Percentiles rank a stretch among this genome's conserved stretches.
Evolutionary conservation across 2,797 vertebrate genomes (phyloP).

Genomic region (Decapterus maruadsi): DNA sequence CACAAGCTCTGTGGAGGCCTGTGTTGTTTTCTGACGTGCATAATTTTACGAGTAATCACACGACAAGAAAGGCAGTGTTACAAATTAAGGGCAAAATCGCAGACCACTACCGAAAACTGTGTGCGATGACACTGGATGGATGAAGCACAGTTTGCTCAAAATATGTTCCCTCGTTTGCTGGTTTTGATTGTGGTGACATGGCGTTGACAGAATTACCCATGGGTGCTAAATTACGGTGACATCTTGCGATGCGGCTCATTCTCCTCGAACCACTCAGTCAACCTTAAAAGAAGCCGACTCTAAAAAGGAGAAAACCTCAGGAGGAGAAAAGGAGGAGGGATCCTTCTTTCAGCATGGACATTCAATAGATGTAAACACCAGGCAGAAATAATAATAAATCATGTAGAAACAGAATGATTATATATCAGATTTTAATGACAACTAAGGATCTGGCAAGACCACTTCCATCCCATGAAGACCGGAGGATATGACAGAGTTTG

Average conservation of each 20-base stretch:
- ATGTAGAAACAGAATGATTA: neutral
- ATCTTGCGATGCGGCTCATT: neutral
- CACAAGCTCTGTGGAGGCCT: conserved; percentile 5
- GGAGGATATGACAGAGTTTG: neutral
- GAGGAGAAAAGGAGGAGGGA: neutral
- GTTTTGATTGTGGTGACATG: neutral
- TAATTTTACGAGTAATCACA: conserved; percentile 24
- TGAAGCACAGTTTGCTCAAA: neutral
- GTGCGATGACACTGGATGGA: neutral
- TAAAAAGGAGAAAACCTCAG: neutral
- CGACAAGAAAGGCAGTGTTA: neutral
- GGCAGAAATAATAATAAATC: neutral
- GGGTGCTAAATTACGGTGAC: neutral
- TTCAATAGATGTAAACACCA: neutral
- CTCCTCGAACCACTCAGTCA: neutral
- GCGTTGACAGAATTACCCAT: neutral
- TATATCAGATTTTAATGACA: neutral
- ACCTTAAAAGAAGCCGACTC: neutral
- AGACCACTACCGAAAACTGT: neutral
- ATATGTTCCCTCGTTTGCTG: neutral
- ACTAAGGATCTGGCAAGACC: conserved; percentile 1
- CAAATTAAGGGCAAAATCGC: neutral
- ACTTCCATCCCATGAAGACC: neutral
- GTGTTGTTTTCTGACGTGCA: conserved; percentile 7
- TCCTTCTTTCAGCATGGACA: neutral